phyloP scores from a whole-genome alignment of 2,797 vertebrate species.

The Myotis myotis region DNA sequence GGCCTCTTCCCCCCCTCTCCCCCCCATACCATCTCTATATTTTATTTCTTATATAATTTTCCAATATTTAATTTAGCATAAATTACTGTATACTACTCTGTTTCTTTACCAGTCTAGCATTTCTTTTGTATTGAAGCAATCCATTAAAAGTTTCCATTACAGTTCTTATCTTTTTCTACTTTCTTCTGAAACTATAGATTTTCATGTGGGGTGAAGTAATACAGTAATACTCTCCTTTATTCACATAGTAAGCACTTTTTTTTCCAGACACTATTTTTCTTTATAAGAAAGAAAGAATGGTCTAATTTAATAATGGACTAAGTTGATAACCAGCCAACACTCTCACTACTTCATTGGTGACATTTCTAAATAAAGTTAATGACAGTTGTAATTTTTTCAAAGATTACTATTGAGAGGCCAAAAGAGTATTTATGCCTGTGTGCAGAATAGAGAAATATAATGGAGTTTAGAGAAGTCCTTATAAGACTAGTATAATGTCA shows the following conservation, averaged over 20 bases:
- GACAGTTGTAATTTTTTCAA: background rate
- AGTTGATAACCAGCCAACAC: background rate
- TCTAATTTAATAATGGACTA: background rate
- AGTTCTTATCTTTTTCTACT: conserved; percentile 3
- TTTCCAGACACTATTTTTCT: conserved; percentile 11
- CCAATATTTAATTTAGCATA: background rate
- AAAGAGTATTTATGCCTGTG: background rate
- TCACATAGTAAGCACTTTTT: background rate
- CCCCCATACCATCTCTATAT: background rate
- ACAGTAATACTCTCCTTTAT: background rate
- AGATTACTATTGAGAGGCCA: conserved; percentile 1
- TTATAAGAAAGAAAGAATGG: background rate
- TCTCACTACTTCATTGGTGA: background rate
- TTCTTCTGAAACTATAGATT: conserved; percentile 33
- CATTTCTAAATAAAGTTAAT: background rate
- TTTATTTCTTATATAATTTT: conserved; percentile 35
- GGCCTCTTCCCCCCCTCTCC: too few relatives aligned
- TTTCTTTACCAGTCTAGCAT: background rate
- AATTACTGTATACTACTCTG: background rate
- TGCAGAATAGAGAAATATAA: background rate
- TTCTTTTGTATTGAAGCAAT: background rate
- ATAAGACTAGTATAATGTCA: background rate
- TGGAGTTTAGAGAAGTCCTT: background rate
- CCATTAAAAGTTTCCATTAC: background rate
- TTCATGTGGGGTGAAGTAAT: background rate